Percentiles rank a stretch among this genome's conserved stretches.
phyloP scores from a whole-genome alignment of 1,140 invertebrate genomes.

The Rhopalosiphum maidis region DNA sequence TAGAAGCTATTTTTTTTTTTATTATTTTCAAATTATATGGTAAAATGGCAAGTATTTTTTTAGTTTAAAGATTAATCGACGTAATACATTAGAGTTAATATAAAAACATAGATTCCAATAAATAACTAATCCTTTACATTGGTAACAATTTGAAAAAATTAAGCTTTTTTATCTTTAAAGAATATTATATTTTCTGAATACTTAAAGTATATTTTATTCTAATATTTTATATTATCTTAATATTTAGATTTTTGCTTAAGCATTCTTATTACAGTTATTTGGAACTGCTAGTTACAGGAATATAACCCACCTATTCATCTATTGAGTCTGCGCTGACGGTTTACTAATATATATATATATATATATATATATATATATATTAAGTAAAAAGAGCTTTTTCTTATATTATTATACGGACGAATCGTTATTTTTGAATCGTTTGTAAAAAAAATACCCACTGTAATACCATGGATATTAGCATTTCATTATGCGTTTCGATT shows the following conservation, averaged over 20 bases:
- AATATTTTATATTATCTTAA: slow-evolving; percentile 3
- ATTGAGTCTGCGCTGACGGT: not conserved
- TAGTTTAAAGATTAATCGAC: not conserved
- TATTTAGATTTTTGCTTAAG: not conserved
- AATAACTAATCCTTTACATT: not conserved
- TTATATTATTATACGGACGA: not conserved
- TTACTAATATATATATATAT: not conserved
- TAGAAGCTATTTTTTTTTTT: not conserved
- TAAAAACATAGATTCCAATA: not conserved
- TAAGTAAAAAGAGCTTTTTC: not conserved
- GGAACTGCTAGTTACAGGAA: not conserved
- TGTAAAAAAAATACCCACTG: slow-evolving; percentile 10
- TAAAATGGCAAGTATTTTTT: not conserved
- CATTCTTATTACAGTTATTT: not conserved
- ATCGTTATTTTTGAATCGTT: slow-evolving; percentile 46
- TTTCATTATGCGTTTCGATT: slow-evolving; percentile 54
- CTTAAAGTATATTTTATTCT: not conserved
- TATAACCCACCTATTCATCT: not conserved
- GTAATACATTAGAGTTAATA: not conserved
- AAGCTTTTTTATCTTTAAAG: not conserved
- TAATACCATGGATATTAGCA: slow-evolving; percentile 51
- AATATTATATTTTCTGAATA: not conserved
- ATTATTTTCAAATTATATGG: not conserved
- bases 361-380: not conserved
- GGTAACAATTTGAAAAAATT: not conserved